Evolutionary conservation across 2,888 invertebrate species (phyloP), one percentile per base, ranked within the genome.

Genomic region (Phengaris alcon): DNA sequence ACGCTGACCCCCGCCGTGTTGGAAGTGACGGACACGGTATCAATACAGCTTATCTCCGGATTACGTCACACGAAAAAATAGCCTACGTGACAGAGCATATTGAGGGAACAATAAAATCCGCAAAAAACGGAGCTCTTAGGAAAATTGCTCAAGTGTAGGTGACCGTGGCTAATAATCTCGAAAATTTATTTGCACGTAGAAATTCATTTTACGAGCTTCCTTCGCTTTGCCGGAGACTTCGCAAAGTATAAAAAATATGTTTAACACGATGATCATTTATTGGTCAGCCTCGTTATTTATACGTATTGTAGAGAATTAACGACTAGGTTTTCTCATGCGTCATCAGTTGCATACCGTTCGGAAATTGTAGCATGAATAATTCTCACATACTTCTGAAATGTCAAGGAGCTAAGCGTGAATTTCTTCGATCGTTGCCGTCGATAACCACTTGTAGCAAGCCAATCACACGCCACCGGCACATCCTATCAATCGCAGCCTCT

Each of bases 401-500:
- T 44, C 22, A 10, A 59, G 22, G 22, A 15, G 22, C 10, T 10
- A 22, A 64, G 12, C 2, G 35, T 35, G 9, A 9, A 68, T 68
- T 46, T 48, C 46, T 46, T 68, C n/a, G n/a, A 68, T 22, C 44
- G 10, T 22, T 52, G n/a, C 57, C 15, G 8, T 1, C 22, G 0
- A 22, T 1, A 44, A 64, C 64, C 64, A 64, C 64, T 64, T 64
- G 64, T 64, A 70, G 81, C 84, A 84, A 87, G 85, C 86, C 86
- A 86, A 87, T 87, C 85, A 83, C 78, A 74, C 77, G 74, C 75
- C 77, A 77, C 80, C 78, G 81, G 82, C 81, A 86, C 84, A 85
- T 88, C 84, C 86, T 88, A 90, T 89, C 89, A 88, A 88, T 88
- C 87, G 86, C 82, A 79, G 84, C 87, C 88, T 86, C 88, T 88